Evolutionary conservation across 2,797 vertebrate species (phyloP).

Genomic region (Acridotheres tristis): DNA sequence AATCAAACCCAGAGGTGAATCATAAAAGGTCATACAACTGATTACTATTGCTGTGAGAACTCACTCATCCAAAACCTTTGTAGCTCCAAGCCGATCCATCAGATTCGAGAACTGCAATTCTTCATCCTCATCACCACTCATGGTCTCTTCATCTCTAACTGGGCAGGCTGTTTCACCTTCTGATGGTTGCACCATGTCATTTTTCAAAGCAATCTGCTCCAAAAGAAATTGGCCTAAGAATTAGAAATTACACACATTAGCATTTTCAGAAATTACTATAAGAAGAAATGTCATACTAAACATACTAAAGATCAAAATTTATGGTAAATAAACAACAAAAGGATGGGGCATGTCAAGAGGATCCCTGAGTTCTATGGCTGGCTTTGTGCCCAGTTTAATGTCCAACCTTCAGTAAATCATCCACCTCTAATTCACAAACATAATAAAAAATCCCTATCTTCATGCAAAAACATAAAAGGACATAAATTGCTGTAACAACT

Average conservation of each 20-base stretch:
- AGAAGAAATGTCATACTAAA: background rate
- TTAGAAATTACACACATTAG: slow-evolving; percentile 1
- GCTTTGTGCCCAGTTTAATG: background rate
- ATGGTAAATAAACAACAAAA: background rate
- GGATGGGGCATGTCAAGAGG: background rate
- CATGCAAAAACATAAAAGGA: background rate
- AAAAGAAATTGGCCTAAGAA: slow-evolving; percentile 86
- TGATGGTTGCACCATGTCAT: slow-evolving; percentile 10
- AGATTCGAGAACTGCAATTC: slow-evolving; percentile 87
- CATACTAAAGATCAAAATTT: background rate
- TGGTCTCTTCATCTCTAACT: slow-evolving; percentile 68
- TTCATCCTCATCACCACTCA: slow-evolving; percentile 75
- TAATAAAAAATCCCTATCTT: background rate
- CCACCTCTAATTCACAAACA: background rate
- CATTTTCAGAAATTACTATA: background rate
- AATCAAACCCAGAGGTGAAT: background rate
- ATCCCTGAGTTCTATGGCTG: background rate
- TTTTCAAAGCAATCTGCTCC: slow-evolving; percentile 69
- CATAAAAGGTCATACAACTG: background rate
- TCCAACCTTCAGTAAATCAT: background rate
- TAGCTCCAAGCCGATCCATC: slow-evolving; percentile 88
- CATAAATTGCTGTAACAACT: background rate
- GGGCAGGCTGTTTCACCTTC: slow-evolving; percentile 77
- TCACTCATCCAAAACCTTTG: slow-evolving; percentile 89
- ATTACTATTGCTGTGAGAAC: background rate